phyloP scores from a whole-genome alignment of 2,797 vertebrate genomes.

The Premnoplex brunnescens region DNA sequence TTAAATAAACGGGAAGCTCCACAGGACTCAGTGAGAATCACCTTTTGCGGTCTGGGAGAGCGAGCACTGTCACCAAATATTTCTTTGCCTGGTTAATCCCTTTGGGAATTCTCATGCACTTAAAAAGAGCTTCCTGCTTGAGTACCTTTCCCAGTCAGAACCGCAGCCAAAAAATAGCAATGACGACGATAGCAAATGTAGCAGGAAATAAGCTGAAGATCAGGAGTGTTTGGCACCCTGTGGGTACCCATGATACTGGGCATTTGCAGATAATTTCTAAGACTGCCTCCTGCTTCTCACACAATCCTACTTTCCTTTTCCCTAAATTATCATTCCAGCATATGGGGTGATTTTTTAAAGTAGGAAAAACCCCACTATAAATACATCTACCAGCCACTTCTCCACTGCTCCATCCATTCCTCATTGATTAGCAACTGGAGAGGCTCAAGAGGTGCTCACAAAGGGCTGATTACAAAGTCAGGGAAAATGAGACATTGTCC shows the following conservation, averaged over 20 bases:
- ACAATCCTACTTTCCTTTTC: background rate
- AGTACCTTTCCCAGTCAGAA: slow-evolving; percentile 1
- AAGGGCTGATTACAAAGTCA: slow-evolving; percentile 17
- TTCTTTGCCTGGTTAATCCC: background rate
- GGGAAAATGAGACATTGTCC: background rate
- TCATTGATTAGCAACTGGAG: background rate
- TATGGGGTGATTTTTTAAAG: background rate
- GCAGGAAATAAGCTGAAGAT: background rate
- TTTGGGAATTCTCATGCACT: slow-evolving; percentile 14
- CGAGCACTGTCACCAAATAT: background rate
- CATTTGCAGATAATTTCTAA: background rate
- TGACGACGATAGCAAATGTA: background rate
- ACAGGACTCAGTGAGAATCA: background rate
- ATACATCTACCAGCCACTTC: background rate
- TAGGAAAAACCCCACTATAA: background rate
- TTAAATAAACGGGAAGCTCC: background rate
- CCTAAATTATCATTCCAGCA: background rate
- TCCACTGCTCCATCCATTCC: background rate
- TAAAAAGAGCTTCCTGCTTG: slow-evolving; percentile 15
- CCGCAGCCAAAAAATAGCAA: background rate
- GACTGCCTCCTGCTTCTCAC: background rate
- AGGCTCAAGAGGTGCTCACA: background rate
- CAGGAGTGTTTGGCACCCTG: background rate
- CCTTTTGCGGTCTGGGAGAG: background rate
- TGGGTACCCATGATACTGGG: fast-evolving